phyloP scores from a whole-genome alignment of 2,888 invertebrate species.

The Archaeoteleia sp. region DNA sequence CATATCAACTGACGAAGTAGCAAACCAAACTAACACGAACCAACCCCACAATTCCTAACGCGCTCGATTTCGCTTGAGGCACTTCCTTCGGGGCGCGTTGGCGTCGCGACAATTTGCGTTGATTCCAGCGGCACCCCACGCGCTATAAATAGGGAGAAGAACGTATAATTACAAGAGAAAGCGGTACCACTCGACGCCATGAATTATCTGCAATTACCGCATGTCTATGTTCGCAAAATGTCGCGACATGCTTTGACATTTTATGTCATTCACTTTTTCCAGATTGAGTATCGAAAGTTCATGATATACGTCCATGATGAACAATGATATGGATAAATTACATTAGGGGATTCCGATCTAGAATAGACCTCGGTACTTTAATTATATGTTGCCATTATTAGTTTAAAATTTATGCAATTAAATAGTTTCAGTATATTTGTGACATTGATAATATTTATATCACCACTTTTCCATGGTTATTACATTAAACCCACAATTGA shows the following conservation, averaged over 20 bases:
- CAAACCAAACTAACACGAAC: constrained; percentile 24
- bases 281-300: not conserved
- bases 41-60: constrained; percentile 34
- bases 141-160: constrained; percentile 35
- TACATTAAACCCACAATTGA: too few relatives aligned
- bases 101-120: constrained; percentile 43
- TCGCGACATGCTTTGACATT: constrained; percentile 6
- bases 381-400: too few relatives aligned
- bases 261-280: constrained; percentile 5
- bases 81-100: constrained; percentile 41
- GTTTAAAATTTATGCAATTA: too few relatives aligned
- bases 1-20: constrained; percentile 43
- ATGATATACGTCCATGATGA: too few relatives aligned
- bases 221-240: constrained; percentile 40
- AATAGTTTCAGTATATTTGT: too few relatives aligned
- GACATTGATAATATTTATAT: too few relatives aligned
- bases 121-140: constrained; percentile 35
- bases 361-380: too few relatives aligned
- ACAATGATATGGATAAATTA: too few relatives aligned
- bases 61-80: constrained; percentile 33
- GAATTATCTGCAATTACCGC: constrained; percentile 58
- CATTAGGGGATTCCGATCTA: too few relatives aligned
- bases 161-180: constrained; percentile 52
- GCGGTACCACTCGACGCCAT: constrained; percentile 52
- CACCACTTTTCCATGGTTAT: too few relatives aligned